A percentile compares a stretch with the other conserved stretches of the same genome.
These are phyloP conservation scores for Macrostomum cliftonense DNA, from an alignment of 2,888 invertebrate genomes.

Conservation along the genomic window DNA sequence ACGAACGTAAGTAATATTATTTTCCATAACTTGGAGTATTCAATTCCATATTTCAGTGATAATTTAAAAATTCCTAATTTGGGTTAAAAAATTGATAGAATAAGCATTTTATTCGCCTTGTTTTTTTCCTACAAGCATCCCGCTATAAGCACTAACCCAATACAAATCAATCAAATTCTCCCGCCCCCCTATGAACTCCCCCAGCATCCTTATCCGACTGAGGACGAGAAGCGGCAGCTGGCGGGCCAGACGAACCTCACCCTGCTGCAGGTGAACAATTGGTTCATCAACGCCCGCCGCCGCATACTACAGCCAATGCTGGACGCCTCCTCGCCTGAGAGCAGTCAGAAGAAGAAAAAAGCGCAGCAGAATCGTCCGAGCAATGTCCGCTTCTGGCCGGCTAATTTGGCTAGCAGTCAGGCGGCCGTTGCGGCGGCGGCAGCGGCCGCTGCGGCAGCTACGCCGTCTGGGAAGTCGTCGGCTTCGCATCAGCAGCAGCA, in stretches of 20 bases:
- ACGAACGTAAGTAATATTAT: no score
- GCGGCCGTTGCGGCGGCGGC: not conserved
- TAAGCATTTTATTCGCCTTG: no score
- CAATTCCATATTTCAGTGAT: not conserved
- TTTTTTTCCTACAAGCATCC: no score
- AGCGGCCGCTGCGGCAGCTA: constrained; percentile 1
- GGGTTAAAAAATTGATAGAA: not conserved
- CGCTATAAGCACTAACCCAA: no score
- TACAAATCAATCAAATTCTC: no score
- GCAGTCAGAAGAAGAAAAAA: no score
- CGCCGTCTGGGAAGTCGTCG: no score
- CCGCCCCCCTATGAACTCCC: constrained; percentile 15
- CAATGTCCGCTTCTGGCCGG: constrained; percentile 12
- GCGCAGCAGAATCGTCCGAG: constrained; percentile 1
- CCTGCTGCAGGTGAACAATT: constrained; percentile 53
- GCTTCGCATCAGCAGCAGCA: no score
- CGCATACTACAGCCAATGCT: constrained; percentile 78
- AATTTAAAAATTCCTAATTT: not conserved
- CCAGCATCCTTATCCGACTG: constrained; percentile 82
- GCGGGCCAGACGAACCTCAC: constrained; percentile 72
- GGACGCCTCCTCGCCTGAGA: constrained; percentile 41
- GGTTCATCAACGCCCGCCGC: constrained; percentile 64
- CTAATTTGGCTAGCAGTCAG: constrained; percentile 6
- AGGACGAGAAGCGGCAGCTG: constrained; percentile 74
- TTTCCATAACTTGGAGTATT: no score